Base-by-base conservation (phyloP, 2,888 invertebrate species). In the Autographa gamma region DNA sequence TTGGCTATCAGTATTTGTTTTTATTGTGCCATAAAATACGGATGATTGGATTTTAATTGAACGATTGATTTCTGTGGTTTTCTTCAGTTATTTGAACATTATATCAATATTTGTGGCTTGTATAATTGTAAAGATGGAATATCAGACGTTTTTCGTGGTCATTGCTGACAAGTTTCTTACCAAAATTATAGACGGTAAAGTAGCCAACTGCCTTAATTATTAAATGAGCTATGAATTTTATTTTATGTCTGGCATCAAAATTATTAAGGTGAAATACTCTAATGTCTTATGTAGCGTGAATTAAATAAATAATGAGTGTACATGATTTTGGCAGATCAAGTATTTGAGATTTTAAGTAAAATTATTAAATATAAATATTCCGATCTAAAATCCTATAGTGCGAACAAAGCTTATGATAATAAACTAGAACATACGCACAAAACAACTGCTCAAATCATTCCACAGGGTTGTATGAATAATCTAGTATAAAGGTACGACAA, bases 31-130 rank as follows among this genome's bases (percentile, higher is more conserved):
- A 58, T 65, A 54, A 70, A 48, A 32, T 48, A 67, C 60, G 64
- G 62, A 56, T 73, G 38, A 59, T 60, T 60, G 13, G 16, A 60
- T 67, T 58, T 75, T 48, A 64, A 73, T 70, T 70, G 41, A 66
- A 52, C 14, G n/a, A 41, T 43, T 48, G 31, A 62, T 64, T 73
- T 62, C 0, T 38, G 32, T 38, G 32, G 19, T 65, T n/a, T 16
- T 63, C 11, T 34, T 25, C 7, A 14, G 1, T 58, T 25, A 58
- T 58, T 19, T 54, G 18, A 52, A 52, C 8, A 18, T 9, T 11
- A 11, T 38, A 38, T 19, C 2, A 18, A 16, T n/a, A 52, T 54
- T 19, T 11, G 9, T 54, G n/a, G 7, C 18, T 52, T n/a, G n/a
- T n/a, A 18, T 52, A n/a, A n/a, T 52, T 52, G 6, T 16, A 43